These are phyloP conservation scores for Paramacrobiotus metropolitanus DNA, from an alignment of 1,140 invertebrate genomes.

Conservation along the genomic window DNA sequence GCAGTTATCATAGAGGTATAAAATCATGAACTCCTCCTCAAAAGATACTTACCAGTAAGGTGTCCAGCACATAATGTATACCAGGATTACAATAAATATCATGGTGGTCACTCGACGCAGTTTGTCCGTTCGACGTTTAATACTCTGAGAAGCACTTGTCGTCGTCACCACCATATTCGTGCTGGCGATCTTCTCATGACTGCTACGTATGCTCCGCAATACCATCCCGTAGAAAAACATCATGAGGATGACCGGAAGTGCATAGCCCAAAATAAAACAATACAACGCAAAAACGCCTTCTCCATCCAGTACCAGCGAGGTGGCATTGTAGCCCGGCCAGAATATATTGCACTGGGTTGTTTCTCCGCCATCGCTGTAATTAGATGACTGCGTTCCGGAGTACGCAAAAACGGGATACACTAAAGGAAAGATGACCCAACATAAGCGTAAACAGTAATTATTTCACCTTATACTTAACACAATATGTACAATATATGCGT, in stretches of 20 bases:
- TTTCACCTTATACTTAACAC: too few relatives aligned
- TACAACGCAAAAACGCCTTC: slow-evolving; percentile 60
- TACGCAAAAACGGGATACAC: not conserved
- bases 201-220: slow-evolving; percentile 45
- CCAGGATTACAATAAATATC: slow-evolving; percentile 77
- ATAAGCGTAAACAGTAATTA: too few relatives aligned
- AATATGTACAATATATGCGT: too few relatives aligned
- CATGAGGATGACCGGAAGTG: slow-evolving; percentile 68
- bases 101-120: slow-evolving; percentile 21
- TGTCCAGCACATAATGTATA: slow-evolving; percentile 87
- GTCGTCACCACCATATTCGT: not conserved
- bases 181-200: slow-evolving; percentile 67
- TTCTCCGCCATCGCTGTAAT: not conserved
- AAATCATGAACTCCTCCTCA: too few relatives aligned
- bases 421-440: not conserved
- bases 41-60: slow-evolving; percentile 55
- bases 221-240: slow-evolving; percentile 88
- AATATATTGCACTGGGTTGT: slow-evolving; percentile 48
- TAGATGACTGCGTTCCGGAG: not conserved
- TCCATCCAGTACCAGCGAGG: slow-evolving; percentile 27
- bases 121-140: not conserved
- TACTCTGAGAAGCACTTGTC: not conserved
- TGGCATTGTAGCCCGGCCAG: slow-evolving; percentile 35
- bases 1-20: too few relatives aligned
- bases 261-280: slow-evolving; percentile 72